Percentiles rank a stretch among this genome's conserved stretches.
These are phyloP conservation scores for Bedellia somnulentella DNA, from an alignment of 2,888 invertebrate genomes.

Conservation along the genomic window DNA sequence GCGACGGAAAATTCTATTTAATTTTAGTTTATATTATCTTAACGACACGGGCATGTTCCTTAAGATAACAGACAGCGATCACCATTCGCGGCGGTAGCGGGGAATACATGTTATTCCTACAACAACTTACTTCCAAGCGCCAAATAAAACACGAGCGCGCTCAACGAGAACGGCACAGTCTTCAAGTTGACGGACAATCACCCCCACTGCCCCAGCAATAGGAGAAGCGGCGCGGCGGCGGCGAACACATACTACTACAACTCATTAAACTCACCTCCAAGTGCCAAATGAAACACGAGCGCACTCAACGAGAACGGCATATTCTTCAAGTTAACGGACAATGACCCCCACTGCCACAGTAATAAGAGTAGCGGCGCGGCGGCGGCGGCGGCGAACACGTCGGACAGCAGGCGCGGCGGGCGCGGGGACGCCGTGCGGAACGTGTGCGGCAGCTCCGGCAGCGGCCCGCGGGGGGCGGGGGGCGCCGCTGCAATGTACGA, in stretches of 20 bases:
- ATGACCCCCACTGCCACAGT: slow-evolving; percentile 80
- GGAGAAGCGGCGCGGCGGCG: slow-evolving; percentile 76
- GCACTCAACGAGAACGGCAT: slow-evolving; percentile 79
- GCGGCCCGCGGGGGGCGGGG: slow-evolving; percentile 31
- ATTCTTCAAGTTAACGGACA: slow-evolving; percentile 85
- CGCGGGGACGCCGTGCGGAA: slow-evolving; percentile 92
- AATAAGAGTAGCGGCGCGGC: slow-evolving; percentile 82
- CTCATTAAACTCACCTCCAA: slow-evolving; percentile 83
- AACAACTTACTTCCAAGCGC: slow-evolving; percentile 84
- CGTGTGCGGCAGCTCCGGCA: slow-evolving; percentile 71
- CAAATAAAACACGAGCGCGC: slow-evolving; percentile 86
- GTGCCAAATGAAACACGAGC: slow-evolving; percentile 86
- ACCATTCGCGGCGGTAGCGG: too few relatives aligned
- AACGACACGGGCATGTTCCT: too few relatives aligned
- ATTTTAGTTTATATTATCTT: too few relatives aligned
- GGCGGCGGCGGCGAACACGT: slow-evolving; percentile 85
- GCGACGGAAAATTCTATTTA: too few relatives aligned
- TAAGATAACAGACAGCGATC: too few relatives aligned
- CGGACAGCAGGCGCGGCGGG: slow-evolving; percentile 85
- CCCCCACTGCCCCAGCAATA: slow-evolving; percentile 84
- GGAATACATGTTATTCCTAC: too few relatives aligned
- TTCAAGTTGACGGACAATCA: slow-evolving; percentile 84
- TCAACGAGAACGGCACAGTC: slow-evolving; percentile 75
- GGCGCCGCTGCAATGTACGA: neutral
- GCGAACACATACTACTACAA: slow-evolving; percentile 95